Evolutionary conservation across 2,113 vertebrate species (phyloP).

Genomic region (Eonycteris spelaea): DNA sequence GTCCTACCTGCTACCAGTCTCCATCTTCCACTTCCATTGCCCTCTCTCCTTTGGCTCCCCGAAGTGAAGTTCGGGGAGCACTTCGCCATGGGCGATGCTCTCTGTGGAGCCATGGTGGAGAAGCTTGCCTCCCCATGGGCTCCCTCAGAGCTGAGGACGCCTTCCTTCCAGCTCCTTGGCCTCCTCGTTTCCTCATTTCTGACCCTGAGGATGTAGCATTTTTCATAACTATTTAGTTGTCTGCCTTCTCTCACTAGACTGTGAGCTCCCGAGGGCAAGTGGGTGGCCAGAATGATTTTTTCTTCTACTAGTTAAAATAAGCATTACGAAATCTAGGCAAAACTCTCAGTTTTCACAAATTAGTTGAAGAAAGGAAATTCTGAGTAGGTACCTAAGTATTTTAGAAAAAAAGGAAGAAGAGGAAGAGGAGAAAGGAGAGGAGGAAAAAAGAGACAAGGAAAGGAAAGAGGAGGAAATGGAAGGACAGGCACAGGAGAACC

Average conservation of each 20-base stretch:
- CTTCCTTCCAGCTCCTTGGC: background rate
- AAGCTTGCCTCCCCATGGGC: background rate
- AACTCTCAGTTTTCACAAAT: background rate
- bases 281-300: background rate
- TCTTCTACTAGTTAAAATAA: background rate
- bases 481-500: background rate
- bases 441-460: background rate
- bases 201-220: background rate
- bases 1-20: background rate
- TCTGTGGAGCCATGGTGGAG: background rate
- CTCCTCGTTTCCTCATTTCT: background rate
- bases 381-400: background rate
- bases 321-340: background rate
- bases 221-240: background rate
- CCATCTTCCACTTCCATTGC: rapidly evolving
- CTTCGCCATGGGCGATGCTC: rapidly evolving
- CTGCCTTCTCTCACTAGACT: background rate
- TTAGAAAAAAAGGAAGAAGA: background rate
- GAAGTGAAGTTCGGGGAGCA: background rate
- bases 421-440: background rate
- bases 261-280: background rate
- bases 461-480: background rate
- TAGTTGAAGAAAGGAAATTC: background rate
- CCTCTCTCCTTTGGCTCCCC: background rate
- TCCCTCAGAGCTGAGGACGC: no score